Percentiles rank a stretch among this genome's conserved stretches.
These are phyloP conservation scores for Microplitis deprimator DNA, from an alignment of 2,888 invertebrate genomes.

Conservation along the genomic window DNA sequence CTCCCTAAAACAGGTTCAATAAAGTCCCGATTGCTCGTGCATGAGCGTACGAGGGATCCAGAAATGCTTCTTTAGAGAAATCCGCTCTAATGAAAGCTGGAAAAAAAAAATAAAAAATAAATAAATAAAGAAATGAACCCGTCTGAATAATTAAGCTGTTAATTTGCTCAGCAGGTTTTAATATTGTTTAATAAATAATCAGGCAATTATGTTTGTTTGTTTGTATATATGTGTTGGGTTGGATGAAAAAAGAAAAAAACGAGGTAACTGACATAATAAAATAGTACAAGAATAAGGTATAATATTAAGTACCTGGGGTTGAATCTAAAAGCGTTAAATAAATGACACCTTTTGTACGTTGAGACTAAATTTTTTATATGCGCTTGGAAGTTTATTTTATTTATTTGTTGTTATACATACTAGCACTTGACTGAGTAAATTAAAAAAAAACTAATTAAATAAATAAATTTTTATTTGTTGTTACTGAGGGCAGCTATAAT, in stretches of 20 bases:
- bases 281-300: conserved; percentile 37
- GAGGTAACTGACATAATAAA: not conserved
- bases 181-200: no score
- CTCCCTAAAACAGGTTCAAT: conserved; percentile 62
- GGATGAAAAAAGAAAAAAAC: not conserved
- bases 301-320: conserved; percentile 43
- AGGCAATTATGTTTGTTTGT: no score
- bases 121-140: not conserved
- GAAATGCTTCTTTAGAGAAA: not conserved
- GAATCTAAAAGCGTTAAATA: conserved; percentile 64
- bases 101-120: conserved; percentile 11
- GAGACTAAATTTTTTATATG: conserved; percentile 32
- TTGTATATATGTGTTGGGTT: not conserved
- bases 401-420: conserved; percentile 31
- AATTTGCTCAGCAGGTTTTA: no score
- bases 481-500: not conserved
- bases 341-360: conserved; percentile 56
- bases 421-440: not conserved
- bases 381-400: conserved; percentile 19
- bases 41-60: not conserved
- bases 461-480: not conserved
- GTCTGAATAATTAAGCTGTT: not conserved
- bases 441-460: not conserved
- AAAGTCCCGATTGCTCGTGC: conserved; percentile 47
- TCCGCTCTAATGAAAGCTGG: not conserved